Conservation (phyloP, 2,888 invertebrate genomes). For the Eupithecia centaureata region DNA sequence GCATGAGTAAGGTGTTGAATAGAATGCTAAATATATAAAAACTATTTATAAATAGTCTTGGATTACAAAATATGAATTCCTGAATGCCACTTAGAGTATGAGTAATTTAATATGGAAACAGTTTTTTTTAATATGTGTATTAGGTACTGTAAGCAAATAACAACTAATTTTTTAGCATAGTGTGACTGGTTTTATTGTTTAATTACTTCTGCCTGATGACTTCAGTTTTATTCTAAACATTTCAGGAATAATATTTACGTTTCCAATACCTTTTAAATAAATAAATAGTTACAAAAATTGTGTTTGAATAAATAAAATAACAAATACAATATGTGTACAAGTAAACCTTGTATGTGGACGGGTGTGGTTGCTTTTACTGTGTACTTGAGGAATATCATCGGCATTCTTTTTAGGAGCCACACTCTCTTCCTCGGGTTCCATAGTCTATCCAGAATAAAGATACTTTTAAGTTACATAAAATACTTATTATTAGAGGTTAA, state of each 20-base stretch:
- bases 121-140: background rate
- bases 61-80: conserved; percentile 24
- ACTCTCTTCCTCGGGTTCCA: conserved; percentile 69
- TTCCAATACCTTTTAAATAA: conserved; percentile 26
- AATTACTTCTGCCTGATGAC: background rate
- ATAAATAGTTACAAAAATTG: background rate
- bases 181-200: background rate
- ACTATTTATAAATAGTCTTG: conserved; percentile 5
- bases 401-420: conserved; percentile 59
- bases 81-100: background rate
- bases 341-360: conserved; percentile 78
- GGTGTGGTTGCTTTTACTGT: conserved; percentile 74
- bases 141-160: background rate
- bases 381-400: conserved; percentile 75
- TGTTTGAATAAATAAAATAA: conserved; percentile 29
- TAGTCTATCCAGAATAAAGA: conserved; percentile 58
- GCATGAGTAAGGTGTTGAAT: conserved; percentile 15
- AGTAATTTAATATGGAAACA: background rate
- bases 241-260: conserved; percentile 25
- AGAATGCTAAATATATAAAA: conserved; percentile 1
- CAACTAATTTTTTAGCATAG: background rate
- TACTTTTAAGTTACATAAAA: conserved; percentile 12
- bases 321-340: conserved; percentile 40
- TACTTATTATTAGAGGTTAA: background rate
- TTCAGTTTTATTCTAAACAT: background rate